Evolutionary conservation across 2,113 vertebrate genomes (phyloP).

Genomic region (Cyphomyrus discorhynchus): DNA sequence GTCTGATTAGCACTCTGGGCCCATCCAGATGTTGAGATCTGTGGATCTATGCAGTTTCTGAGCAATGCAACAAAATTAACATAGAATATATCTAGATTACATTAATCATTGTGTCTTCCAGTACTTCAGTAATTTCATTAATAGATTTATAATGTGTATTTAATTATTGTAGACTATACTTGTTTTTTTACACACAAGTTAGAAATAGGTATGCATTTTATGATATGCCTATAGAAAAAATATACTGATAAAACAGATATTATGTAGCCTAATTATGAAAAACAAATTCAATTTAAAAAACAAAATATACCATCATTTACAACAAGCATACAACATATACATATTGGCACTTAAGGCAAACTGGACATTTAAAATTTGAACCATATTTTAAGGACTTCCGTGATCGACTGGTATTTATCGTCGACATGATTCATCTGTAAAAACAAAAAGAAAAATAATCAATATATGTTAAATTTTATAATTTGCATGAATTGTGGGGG

Average conservation of each 20-base stretch:
- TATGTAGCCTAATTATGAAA: background rate
- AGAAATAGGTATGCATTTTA: background rate
- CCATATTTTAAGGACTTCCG: slow-evolving; percentile 32
- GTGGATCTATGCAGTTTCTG: background rate
- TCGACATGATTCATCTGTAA: slow-evolving; percentile 59
- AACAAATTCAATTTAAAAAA: background rate
- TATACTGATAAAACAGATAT: background rate
- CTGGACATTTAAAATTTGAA: background rate
- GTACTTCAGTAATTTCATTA: background rate
- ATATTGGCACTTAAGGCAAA: background rate
- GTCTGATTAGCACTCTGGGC: background rate
- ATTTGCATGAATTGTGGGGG: background rate
- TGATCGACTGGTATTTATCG: slow-evolving; percentile 41
- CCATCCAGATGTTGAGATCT: background rate
- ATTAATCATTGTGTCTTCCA: background rate
- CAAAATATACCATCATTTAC: background rate
- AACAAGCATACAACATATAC: background rate
- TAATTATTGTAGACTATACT: background rate
- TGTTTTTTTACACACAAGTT: background rate
- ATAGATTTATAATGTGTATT: background rate
- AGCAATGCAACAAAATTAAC: background rate
- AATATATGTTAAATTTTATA: background rate
- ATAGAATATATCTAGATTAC: background rate
- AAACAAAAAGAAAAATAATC: slow-evolving; percentile 34
- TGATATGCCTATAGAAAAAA: background rate